Base-by-base conservation (phyloP, 1,140 invertebrate species). In the Temnothorax curvispinosus region DNA sequence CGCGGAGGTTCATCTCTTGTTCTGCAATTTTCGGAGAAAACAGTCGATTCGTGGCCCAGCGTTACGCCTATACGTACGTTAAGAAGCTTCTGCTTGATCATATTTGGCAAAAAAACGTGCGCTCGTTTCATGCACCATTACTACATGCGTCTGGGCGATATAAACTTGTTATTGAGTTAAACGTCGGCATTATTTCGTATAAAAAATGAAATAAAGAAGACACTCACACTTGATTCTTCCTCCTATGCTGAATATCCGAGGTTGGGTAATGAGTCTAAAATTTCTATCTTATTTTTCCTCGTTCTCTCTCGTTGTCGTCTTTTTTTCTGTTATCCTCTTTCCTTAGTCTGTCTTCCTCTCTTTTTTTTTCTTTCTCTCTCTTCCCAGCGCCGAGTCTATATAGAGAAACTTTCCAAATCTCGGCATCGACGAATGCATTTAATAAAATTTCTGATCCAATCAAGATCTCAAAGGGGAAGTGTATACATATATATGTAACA, bases 181-280 rank as follows among this genome's bases (percentile, higher is more conserved):
- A 90, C 81, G 87, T 62, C 72, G 86, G 80, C 80, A 78, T 89
- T 91, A 90, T 87, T 92, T 91, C 67, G 87, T 71, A 87, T 0
- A 47, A 47, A 47, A 47, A 47, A 92, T 89, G 90, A 91, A 92
- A 92, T 92, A 91, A 92, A 90, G 90, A 80, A 85, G 85, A 90
- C 85, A 87, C 91, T 92, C 91, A 90, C 90, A 85, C 88, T 77
- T 90, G 87, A 76, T 81, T 85, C 89, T 69, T 62, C 65, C 27
- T 60, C 32, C 65, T 44, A 62, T 69, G 44, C 52, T 52, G 85
- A 86, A 85, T 88, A 62, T 41, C 21, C 11, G 74, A 47, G 77
- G 80, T 87, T 88, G 85, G 90, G 82, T 92, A 92, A 92, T 87
- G 89, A 92, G 89, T 86, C 87, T 67, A 86, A 88, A 91, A 52